Evolutionary conservation across 2,888 invertebrate species (phyloP), one percentile per base, ranked within the genome.

Genomic region (Acleris holmiana): DNA sequence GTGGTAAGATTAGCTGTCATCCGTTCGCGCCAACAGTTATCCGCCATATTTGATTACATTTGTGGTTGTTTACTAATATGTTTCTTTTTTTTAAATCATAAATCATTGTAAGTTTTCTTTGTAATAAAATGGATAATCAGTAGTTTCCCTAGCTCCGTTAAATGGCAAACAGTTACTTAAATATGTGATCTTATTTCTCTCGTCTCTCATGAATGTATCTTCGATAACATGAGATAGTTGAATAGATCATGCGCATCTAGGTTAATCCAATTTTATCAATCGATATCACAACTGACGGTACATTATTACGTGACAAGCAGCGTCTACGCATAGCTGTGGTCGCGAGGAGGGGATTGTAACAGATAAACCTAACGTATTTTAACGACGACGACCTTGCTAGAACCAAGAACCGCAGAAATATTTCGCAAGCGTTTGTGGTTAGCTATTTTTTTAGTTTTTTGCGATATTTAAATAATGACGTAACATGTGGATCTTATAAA

Each of bases 11-110:
- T 25, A 23, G 19, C 23, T 55, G 44, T 55, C 23, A 23, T 55
- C n/a, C 8, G 17, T 44, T 17, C 47, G 19, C 51, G 59, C 63
- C 57, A 67, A 53, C 46, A 53, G 61, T 59, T 53, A 59, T 61
- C 57, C 49, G 61, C 55, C 55, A 44, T 55, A 10, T 55, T 55
- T 41, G 8, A 23, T 54, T 21, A 4, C 18, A 25, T 62, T 18
- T 44, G 56, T 51, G 29, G 29, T 21, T 41, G n/a, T 44, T 13
- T 15, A 41, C 41, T 5, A 4, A 44, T 15, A 17, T 2, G 6
- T 15, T 15, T 4, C n/a, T n/a, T n/a, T 13, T 10, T 13, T 35
- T 10, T 0, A 35, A 35, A 35, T 35, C 10, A 3, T 4, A 35
- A 35, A 13, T 7, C 1, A 4, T 35, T 35, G 13, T 13, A 4